Percentiles rank a stretch among this genome's conserved stretches.
Evolutionary conservation across 2,888 invertebrate genomes (phyloP).

Genomic region (Ametastegia equiseti): DNA sequence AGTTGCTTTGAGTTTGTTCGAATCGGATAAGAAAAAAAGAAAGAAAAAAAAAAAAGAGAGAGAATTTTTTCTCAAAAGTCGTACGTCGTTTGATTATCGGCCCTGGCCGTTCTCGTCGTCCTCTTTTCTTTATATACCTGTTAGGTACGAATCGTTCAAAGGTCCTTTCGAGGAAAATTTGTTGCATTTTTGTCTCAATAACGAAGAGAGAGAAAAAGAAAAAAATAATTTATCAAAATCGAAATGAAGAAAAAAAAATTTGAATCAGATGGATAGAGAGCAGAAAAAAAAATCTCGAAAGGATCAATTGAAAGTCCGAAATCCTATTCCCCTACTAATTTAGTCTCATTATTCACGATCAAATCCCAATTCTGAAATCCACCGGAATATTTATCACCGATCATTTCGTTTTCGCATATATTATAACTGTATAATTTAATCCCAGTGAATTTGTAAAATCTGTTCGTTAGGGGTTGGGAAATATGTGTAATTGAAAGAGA

Average conservation of each 20-base stretch:
- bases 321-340: background rate
- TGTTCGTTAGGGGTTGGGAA: too few species aligned
- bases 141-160: background rate
- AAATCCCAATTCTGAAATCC: background rate
- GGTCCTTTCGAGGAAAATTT: background rate
- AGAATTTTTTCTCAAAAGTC: background rate
- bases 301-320: background rate
- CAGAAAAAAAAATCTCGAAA: background rate
- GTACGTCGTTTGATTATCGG: background rate
- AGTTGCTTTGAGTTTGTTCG: background rate
- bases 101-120: background rate
- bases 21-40: too few species aligned
- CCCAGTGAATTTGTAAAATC: background rate
- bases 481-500: too few species aligned
- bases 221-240: too few species aligned
- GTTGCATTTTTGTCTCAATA: too few species aligned
- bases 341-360: background rate
- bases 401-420: too few species aligned
- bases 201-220: background rate
- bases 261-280: too few species aligned
- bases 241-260: too few species aligned
- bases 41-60: too few species aligned
- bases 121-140: background rate
- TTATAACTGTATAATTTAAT: background rate
- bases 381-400: background rate